Evolutionary conservation across 2,113 vertebrate genomes (phyloP).

Genomic region (Talpa occidentalis): DNA sequence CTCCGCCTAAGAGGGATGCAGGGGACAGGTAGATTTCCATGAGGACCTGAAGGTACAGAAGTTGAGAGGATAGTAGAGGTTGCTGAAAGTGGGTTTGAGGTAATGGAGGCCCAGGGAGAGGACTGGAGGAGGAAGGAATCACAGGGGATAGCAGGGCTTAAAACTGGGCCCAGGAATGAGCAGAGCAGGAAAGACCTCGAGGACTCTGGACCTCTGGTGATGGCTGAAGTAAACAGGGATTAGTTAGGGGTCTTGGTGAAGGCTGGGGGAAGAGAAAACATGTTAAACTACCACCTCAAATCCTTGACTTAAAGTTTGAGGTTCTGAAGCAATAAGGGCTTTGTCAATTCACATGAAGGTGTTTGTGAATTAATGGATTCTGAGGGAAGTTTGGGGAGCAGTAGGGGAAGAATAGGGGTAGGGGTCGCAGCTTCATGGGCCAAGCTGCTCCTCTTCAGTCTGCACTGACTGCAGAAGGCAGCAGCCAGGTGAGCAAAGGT

Average conservation of each 20-base stretch:
- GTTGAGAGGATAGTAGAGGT: background rate
- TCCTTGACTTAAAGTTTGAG: background rate
- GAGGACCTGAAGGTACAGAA: background rate
- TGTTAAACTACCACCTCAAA: background rate
- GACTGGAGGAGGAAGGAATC: background rate
- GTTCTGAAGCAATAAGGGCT: background rate
- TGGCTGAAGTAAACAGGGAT: background rate
- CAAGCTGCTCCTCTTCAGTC: background rate
- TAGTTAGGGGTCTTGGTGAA: background rate
- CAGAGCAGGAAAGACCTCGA: background rate
- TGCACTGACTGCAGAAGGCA: background rate
- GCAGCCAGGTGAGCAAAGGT: background rate
- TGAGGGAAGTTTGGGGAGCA: background rate
- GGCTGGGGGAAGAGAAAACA: background rate
- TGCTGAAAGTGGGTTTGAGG: background rate
- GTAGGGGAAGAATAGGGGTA: background rate
- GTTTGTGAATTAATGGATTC: background rate
- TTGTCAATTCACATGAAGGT: background rate
- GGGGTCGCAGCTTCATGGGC: background rate
- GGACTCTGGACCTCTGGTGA: background rate
- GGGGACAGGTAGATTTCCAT: background rate
- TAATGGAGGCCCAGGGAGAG: no score
- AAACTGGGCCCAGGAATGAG: background rate
- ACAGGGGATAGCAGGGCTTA: background rate
- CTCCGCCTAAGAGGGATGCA: background rate